These are phyloP conservation scores for Ceratina japonica DNA, from an alignment of 1,140 invertebrate genomes.

Conservation along the genomic window DNA sequence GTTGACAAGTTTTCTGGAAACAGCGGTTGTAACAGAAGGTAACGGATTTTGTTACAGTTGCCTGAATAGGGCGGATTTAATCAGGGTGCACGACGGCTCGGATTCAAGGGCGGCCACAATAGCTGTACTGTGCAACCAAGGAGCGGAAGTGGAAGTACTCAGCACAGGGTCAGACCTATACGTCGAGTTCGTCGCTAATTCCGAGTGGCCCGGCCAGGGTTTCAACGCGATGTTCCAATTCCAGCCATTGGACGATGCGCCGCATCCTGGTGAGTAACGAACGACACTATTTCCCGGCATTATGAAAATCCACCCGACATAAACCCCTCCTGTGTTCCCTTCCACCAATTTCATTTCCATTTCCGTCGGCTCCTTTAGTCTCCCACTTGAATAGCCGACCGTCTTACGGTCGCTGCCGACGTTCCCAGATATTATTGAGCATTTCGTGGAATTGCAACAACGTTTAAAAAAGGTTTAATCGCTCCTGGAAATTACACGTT, in stretches of 20 bases:
- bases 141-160: slow-evolving; percentile 87
- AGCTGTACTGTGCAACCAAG: slow-evolving; percentile 89
- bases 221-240: slow-evolving; percentile 92
- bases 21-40: slow-evolving; percentile 53
- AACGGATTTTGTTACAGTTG: slow-evolving; percentile 83
- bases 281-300: slow-evolving; percentile 62
- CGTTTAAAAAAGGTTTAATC: neutral
- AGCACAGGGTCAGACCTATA: slow-evolving; percentile 89
- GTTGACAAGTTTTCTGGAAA: too few relatives aligned
- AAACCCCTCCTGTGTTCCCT: neutral
- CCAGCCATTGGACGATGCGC: slow-evolving; percentile 82
- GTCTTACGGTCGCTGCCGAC: neutral
- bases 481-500: neutral
- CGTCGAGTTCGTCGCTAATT: slow-evolving; percentile 91
- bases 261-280: slow-evolving; percentile 77
- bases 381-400: neutral
- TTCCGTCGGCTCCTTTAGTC: neutral
- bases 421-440: neutral
- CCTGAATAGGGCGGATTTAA: slow-evolving; percentile 88
- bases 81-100: slow-evolving; percentile 88
- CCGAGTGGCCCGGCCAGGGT: slow-evolving; percentile 89
- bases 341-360: slow-evolving; percentile 25
- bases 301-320: slow-evolving; percentile 42
- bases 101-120: slow-evolving; percentile 85
- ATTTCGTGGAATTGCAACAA: neutral